These are phyloP conservation scores for Agapornis canus DNA, from an alignment of 2,797 vertebrate species.

Conservation along the genomic window DNA sequence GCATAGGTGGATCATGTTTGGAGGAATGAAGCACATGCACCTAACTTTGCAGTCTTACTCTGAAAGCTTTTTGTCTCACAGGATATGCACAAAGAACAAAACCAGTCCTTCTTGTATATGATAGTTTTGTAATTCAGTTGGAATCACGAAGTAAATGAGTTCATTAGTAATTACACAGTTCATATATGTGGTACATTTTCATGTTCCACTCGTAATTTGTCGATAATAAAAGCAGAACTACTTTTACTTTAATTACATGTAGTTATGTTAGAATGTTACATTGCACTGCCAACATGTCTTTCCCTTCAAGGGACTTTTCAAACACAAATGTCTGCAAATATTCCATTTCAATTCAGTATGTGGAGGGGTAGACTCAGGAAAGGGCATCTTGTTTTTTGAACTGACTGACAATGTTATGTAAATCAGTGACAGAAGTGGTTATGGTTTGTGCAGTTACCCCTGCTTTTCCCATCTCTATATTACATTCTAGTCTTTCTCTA, in stretches of 20 bases:
- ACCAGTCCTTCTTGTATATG: background rate
- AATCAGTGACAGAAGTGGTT: background rate
- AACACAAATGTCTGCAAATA: background rate
- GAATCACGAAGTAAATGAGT: slow-evolving; percentile 17
- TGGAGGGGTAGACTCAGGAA: background rate
- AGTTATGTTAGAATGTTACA: background rate
- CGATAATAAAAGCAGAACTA: slow-evolving; percentile 6
- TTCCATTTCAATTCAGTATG: background rate
- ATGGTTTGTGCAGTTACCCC: background rate
- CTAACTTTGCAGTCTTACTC: background rate
- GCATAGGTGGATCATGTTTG: background rate
- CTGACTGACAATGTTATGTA: background rate
- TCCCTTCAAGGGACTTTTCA: background rate
- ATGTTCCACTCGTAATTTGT: slow-evolving; percentile 7
- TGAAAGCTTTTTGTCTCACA: background rate
- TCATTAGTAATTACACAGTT: background rate
- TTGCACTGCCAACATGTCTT: background rate
- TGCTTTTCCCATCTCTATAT: background rate
- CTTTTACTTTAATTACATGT: background rate
- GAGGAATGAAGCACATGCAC: background rate
- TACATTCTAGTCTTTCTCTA: background rate
- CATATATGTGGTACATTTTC: background rate
- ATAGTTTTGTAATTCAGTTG: background rate
- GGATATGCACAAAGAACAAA: background rate
- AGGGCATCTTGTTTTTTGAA: background rate